Percentiles rank a stretch among this genome's conserved stretches.
Evolutionary conservation across 2,888 invertebrate species (phyloP).

Genomic region (Tupiocoris notatus): DNA sequence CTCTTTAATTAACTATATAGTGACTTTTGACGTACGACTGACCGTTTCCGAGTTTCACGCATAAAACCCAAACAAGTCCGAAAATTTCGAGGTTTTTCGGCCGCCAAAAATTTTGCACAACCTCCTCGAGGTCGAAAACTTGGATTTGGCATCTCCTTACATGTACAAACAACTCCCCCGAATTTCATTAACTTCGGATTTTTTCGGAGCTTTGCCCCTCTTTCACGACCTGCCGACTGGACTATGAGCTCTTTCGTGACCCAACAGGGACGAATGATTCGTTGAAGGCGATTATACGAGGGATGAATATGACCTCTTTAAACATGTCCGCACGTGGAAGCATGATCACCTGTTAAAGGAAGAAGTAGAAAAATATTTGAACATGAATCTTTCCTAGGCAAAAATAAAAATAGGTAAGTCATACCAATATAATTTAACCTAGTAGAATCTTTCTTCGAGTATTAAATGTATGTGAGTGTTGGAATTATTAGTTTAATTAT

Average conservation of each 20-base stretch:
- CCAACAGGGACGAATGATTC: constrained; percentile 47
- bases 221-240: constrained; percentile 2
- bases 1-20: background rate
- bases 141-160: background rate
- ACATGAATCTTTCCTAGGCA: too few relatives aligned
- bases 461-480: too few relatives aligned
- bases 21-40: background rate
- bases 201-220: background rate
- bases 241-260: too few relatives aligned
- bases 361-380: too few relatives aligned
- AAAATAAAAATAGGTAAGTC: too few relatives aligned
- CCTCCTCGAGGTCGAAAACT: too few relatives aligned
- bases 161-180: constrained; percentile 1
- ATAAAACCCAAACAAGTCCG: background rate
- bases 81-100: too few relatives aligned
- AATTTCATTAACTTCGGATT: background rate
- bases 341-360: constrained; percentile 45
- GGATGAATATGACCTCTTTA: constrained; percentile 43
- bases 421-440: too few relatives aligned
- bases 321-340: constrained; percentile 43
- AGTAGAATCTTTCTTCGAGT: too few relatives aligned
- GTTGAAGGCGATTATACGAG: constrained; percentile 44
- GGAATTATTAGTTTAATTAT: too few relatives aligned
- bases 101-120: too few relatives aligned
- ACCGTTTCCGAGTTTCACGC: background rate